These are phyloP conservation scores for Platysteira castanea DNA, from an alignment of 2,113 vertebrate species.

Conservation along the genomic window DNA sequence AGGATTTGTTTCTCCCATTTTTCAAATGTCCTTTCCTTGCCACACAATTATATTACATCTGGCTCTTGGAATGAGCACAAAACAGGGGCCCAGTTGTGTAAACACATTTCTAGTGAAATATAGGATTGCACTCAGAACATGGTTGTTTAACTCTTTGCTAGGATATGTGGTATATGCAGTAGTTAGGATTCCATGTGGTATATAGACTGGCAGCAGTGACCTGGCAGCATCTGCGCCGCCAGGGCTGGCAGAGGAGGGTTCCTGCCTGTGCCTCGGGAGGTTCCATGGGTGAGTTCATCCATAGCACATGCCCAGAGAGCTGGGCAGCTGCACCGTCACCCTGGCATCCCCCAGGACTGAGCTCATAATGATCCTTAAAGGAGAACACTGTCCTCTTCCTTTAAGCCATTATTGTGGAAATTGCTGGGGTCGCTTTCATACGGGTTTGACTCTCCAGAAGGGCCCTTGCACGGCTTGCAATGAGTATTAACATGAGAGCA, in stretches of 20 bases:
- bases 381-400: rapidly evolving
- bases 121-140: not conserved
- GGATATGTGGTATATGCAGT: not conserved
- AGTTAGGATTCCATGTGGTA: not conserved
- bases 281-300: not conserved
- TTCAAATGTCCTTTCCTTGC: not conserved
- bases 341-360: not conserved
- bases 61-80: constrained; percentile 7
- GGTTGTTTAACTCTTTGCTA: not conserved
- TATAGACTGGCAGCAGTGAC: not conserved
- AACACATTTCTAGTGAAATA: not conserved
- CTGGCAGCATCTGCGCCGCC: rapidly evolving
- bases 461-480: not conserved
- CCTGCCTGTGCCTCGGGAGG: not conserved
- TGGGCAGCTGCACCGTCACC: not conserved
- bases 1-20: not conserved
- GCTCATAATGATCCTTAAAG: not conserved
- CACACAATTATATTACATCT: not conserved
- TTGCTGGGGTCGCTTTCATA: not conserved
- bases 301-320: rapidly evolving
- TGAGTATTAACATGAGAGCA: rapidly evolving
- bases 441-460: not conserved
- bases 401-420: rapidly evolving
- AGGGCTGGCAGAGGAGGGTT: not conserved
- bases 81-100: not conserved